Conservation (phyloP, 2,113 vertebrate genomes). For the Rhinoptilus africanus region DNA sequence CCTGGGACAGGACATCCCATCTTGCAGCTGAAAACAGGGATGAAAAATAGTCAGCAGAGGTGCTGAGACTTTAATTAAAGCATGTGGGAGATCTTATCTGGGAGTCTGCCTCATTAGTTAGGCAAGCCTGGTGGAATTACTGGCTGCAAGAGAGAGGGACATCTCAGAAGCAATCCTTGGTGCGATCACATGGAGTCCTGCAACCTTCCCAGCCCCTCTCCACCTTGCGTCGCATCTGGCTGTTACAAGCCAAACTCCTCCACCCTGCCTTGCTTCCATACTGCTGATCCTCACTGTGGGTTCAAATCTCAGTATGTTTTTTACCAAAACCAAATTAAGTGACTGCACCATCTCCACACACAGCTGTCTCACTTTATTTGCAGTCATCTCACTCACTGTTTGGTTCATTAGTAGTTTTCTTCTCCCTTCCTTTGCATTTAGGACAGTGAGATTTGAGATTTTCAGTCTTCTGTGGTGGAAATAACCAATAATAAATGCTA, state of each 20-base stretch:
- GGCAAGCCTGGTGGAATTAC: neutral
- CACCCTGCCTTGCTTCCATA: neutral
- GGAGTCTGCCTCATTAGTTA: neutral
- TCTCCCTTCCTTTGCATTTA: neutral
- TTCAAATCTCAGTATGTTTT: neutral
- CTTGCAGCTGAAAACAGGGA: neutral
- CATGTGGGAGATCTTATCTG: neutral
- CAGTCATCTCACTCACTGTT: neutral
- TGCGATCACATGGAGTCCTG: neutral
- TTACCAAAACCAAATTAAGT: neutral
- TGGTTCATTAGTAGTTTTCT: rapidly evolving
- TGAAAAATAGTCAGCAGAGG: neutral
- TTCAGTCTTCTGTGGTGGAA: neutral
- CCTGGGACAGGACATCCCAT: neutral
- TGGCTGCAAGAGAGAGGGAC: neutral
- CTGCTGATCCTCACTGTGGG: neutral
- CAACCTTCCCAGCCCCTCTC: neutral
- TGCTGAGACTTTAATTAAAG: neutral
- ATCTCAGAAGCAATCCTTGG: neutral
- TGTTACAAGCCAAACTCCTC: neutral
- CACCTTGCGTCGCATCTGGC: neutral
- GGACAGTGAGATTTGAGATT: neutral
- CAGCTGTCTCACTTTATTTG: neutral
- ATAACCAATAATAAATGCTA: neutral
- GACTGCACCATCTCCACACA: neutral